phyloP scores from a whole-genome alignment of 92 coral and sea anemone species.

The Meandrina meandrites region DNA sequence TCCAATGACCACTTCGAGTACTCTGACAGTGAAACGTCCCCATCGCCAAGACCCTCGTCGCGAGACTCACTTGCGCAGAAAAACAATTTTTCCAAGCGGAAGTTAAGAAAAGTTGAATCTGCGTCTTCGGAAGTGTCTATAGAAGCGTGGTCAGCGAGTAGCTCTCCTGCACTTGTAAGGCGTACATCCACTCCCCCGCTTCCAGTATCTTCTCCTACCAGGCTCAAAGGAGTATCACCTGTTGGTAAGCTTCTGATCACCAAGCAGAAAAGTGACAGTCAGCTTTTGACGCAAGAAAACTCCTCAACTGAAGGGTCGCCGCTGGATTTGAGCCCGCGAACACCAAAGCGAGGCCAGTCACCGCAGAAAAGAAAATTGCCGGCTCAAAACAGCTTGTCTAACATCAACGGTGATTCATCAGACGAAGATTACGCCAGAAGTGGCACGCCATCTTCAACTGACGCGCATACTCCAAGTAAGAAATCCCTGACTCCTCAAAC shows the following conservation, averaged over 20 bases:
- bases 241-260: slow-evolving; percentile 24
- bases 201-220: slow-evolving; percentile 10
- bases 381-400: slow-evolving; percentile 2
- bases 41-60: slow-evolving; percentile 18
- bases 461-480: background rate
- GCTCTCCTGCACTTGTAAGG: slow-evolving; percentile 25
- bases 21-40: slow-evolving; percentile 16
- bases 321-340: slow-evolving; percentile 21
- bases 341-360: slow-evolving; percentile 9
- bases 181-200: slow-evolving; percentile 7
- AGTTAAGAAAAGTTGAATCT: slow-evolving; percentile 45
- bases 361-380: background rate
- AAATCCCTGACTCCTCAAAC: slow-evolving; percentile 18
- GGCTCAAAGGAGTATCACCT: slow-evolving; percentile 31
- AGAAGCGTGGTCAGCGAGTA: slow-evolving; percentile 59
- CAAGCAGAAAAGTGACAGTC: slow-evolving; percentile 43
- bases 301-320: slow-evolving; percentile 36
- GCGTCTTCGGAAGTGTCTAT: slow-evolving; percentile 61
- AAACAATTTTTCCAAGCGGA: slow-evolving; percentile 27
- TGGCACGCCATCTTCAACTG: background rate
- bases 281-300: slow-evolving; percentile 13
- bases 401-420: slow-evolving; percentile 25
- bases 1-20: slow-evolving; percentile 19
- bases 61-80: slow-evolving; percentile 5
- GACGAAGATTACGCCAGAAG: slow-evolving; percentile 29